Evolutionary conservation across 2,888 invertebrate genomes (phyloP).

Genomic region (Spodoptera littoralis): DNA sequence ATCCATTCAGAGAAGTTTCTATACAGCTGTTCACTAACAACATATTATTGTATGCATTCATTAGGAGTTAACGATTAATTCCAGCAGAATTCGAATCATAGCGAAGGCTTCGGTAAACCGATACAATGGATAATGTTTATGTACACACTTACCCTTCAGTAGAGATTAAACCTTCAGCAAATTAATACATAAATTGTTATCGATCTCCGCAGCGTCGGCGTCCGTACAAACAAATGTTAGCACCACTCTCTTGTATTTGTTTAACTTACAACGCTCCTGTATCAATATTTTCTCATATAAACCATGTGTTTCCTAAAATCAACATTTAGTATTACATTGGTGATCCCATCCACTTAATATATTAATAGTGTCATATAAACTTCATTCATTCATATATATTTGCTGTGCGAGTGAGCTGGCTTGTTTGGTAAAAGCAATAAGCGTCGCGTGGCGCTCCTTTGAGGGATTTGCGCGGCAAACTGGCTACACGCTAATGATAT

Average conservation of each 20-base stretch:
- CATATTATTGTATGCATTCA: slow-evolving; percentile 3
- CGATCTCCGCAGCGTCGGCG: slow-evolving; percentile 1
- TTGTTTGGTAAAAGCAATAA: slow-evolving; percentile 49
- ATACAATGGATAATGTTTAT: slow-evolving; percentile 40
- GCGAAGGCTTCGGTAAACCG: slow-evolving; percentile 28
- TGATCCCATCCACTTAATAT: slow-evolving; percentile 11
- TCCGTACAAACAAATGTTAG: slow-evolving; percentile 6
- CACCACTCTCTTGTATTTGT: not conserved
- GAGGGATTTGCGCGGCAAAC: slow-evolving; percentile 23
- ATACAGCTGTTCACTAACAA: slow-evolving; percentile 3
- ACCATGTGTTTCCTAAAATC: slow-evolving; percentile 5
- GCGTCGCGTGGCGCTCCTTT: slow-evolving; percentile 13
- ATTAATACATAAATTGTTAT: slow-evolving; percentile 33
- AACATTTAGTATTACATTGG: slow-evolving; percentile 8
- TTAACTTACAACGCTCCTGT: slow-evolving; percentile 7
- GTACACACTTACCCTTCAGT: slow-evolving; percentile 23
- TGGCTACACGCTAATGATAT: slow-evolving; percentile 25
- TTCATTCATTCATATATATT: slow-evolving; percentile 16
- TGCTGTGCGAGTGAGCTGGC: slow-evolving; percentile 21
- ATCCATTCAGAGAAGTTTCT: not conserved
- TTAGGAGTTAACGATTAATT: slow-evolving; percentile 18
- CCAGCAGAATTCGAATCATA: slow-evolving; percentile 26
- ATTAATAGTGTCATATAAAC: not conserved
- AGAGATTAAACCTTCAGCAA: slow-evolving; percentile 23
- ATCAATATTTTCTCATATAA: slow-evolving; percentile 20